Conservation (phyloP, 2,797 vertebrate species). For the Enteromius argenteus region DNA sequence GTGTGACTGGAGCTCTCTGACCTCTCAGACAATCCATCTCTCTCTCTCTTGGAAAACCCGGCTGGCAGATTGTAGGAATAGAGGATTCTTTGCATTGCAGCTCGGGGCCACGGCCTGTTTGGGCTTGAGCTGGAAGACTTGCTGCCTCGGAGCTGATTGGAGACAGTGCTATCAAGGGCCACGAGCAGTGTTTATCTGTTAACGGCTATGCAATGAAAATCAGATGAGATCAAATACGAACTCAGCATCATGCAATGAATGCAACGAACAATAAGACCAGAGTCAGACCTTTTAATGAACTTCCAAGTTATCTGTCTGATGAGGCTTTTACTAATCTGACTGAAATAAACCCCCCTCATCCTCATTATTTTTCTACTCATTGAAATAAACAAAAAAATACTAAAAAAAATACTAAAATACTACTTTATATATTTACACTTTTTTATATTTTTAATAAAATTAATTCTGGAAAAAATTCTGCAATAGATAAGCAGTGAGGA, state of each 20-base stretch:
- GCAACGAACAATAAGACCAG: not conserved
- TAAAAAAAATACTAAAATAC: too few species aligned
- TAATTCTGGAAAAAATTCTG: not conserved
- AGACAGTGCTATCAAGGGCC: not conserved
- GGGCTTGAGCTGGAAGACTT: constrained; percentile 65
- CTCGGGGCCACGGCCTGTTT: constrained; percentile 65
- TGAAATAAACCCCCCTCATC: not conserved
- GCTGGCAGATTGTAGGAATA: constrained; percentile 17
- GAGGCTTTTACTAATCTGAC: not conserved
- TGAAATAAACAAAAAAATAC: not conserved
- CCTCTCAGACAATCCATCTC: constrained; percentile 35
- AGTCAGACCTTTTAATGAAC: not conserved
- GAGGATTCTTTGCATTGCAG: constrained; percentile 69
- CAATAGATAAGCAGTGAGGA: not conserved
- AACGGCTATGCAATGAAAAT: not conserved
- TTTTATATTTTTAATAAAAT: not conserved
- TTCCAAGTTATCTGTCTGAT: not conserved
- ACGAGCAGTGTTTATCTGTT: not conserved
- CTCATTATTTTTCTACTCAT: not conserved
- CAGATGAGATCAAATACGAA: not conserved
- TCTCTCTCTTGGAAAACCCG: constrained; percentile 11
- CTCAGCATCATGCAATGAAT: not conserved
- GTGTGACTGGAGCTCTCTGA: constrained; percentile 49
- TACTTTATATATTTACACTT: not conserved
- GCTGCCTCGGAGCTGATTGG: constrained; percentile 11